Conservation (phyloP, 2,797 vertebrate species). For the Hoplostethus mediterraneus region DNA sequence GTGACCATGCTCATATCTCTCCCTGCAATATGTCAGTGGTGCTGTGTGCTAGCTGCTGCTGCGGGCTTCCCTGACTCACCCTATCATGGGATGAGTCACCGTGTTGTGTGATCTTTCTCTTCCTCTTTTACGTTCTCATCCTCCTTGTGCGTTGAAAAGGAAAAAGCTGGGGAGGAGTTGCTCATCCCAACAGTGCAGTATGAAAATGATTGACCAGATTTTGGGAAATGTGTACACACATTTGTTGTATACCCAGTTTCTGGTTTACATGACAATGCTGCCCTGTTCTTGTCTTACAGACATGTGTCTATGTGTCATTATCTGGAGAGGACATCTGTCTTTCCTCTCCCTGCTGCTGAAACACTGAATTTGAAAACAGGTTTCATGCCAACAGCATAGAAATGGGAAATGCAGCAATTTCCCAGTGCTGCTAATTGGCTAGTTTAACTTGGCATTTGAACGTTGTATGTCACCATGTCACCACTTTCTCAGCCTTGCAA, state of each 20-base stretch:
- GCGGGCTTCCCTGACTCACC: slow-evolving; percentile 60
- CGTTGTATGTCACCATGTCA: no score
- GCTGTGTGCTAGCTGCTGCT: slow-evolving; percentile 38
- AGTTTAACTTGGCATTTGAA: background rate
- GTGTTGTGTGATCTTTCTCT: slow-evolving; percentile 57
- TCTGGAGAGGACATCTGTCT: background rate
- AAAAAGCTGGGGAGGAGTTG: background rate
- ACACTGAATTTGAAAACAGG: background rate
- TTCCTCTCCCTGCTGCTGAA: background rate
- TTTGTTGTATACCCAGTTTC: background rate
- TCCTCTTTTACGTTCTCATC: slow-evolving; percentile 49
- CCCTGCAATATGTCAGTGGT: slow-evolving; percentile 49
- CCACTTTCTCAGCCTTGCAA: background rate
- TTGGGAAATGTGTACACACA: background rate
- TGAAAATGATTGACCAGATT: background rate
- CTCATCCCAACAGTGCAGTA: background rate
- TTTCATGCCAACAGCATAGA: background rate
- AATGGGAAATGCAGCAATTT: background rate
- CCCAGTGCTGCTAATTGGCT: background rate
- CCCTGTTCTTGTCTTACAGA: background rate
- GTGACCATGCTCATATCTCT: slow-evolving; percentile 25
- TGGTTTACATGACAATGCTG: background rate
- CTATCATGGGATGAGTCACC: slow-evolving; percentile 60
- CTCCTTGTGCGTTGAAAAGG: slow-evolving; percentile 1
- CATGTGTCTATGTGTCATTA: background rate